Evolutionary conservation across 2,888 invertebrate genomes (phyloP), one percentile per base, ranked within the genome.

Genomic region (Meteorus cinctellus): DNA sequence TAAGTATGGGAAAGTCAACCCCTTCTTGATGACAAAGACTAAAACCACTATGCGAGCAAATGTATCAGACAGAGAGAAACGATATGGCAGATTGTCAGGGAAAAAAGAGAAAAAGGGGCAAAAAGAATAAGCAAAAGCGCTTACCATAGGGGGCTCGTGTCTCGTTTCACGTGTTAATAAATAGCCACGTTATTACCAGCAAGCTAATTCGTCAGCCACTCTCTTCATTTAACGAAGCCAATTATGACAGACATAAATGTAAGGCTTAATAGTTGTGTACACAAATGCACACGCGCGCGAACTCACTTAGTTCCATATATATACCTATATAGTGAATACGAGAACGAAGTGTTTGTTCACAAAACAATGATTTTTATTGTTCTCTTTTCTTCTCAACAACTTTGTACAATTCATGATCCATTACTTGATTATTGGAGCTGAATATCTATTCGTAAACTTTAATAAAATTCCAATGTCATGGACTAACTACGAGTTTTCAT

Each of bases 141-240:
- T 69, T 66, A 75, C 62, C 75, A 68, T 29, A 31, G 59, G 34
- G 24, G 31, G 27, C 75, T 76, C 78, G 79, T 79, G 82, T 84
- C 83, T 84, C 80, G 84, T 88, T 88, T 86, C 86, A 86, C 84
- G 88, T 87, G 88, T 88, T 88, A 88, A 88, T 88, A 88, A 88
- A 88, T 87, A 87, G 88, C 86, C 85, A 79, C 82, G 86, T 88
- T 88, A 88, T 88, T 88, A 87, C 88, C 84, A 81, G 81, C 87
- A 86, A 88, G 88, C 87, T 88, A 88, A 88, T 88, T 88, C 84
- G 85, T 87, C 86, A 81, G 84, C 85, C 86, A 86, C 88, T 88
- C 87, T 86, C 86, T 86, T 86, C 88, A 84, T 88, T 88, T 87
- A 87, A 88, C 88, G 86, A 86, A 88, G 88, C 86, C 86, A 88